These are phyloP conservation scores for Sebastes miniatus DNA, from an alignment of 2,797 vertebrate species.

Conservation along the genomic window DNA sequence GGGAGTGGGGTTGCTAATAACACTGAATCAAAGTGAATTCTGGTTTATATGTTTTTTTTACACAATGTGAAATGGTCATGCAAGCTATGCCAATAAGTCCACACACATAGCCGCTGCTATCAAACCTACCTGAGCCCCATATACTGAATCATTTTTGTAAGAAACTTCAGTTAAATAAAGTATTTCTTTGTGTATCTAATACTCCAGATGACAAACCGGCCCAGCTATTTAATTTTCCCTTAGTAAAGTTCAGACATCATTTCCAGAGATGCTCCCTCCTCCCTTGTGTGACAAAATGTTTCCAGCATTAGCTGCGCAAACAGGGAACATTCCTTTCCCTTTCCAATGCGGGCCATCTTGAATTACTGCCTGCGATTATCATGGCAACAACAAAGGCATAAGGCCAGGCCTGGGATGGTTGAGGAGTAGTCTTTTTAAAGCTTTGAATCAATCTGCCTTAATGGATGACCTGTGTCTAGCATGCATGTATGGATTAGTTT, in stretches of 20 bases:
- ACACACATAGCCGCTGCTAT: not conserved
- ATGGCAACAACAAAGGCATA: constrained; percentile 71
- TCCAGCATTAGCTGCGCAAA: constrained; percentile 67
- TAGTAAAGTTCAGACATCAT: constrained; percentile 36
- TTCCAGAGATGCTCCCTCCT: constrained; percentile 43
- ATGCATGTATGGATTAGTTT: constrained; percentile 79
- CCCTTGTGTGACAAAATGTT: constrained; percentile 72
- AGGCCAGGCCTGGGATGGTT: constrained; percentile 58
- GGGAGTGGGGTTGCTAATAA: constrained; percentile 66
- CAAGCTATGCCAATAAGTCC: constrained; percentile 8
- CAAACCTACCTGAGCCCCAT: not conserved
- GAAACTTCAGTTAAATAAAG: constrained; percentile 20
- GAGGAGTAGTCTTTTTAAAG: constrained; percentile 62
- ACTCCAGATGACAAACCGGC: constrained; percentile 11
- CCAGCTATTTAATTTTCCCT: constrained; percentile 33
- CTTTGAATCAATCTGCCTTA: constrained; percentile 76
- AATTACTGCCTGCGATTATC: constrained; percentile 75
- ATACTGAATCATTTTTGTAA: constrained; percentile 1
- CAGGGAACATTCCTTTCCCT: constrained; percentile 75
- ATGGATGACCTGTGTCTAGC: constrained; percentile 76
- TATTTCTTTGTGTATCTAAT: constrained; percentile 8
- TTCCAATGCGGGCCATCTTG: constrained; percentile 60
- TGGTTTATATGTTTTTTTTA: constrained; percentile 43
- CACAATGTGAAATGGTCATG: constrained; percentile 20
- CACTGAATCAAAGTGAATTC: constrained; percentile 62